Conservation (phyloP, 2,888 invertebrate genomes). For the Noctuana brunneofusca region DNA sequence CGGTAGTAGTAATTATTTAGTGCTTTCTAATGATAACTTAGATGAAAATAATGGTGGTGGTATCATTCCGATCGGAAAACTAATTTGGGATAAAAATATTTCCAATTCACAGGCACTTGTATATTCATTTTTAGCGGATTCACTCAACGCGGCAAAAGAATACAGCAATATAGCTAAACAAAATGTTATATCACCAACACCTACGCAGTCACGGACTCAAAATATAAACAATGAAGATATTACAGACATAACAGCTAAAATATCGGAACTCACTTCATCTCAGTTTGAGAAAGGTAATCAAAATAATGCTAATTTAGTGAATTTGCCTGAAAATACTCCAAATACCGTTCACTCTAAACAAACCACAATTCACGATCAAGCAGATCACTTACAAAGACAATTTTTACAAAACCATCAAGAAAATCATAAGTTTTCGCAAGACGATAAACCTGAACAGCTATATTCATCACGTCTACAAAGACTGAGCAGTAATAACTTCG, state of each 20-base stretch:
- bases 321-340: slow-evolving; percentile 35
- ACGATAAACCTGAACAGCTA: slow-evolving; percentile 21
- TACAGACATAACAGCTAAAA: slow-evolving; percentile 59
- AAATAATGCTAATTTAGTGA: slow-evolving; percentile 43
- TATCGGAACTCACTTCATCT: slow-evolving; percentile 69
- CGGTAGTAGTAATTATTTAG: slow-evolving; percentile 73
- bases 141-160: slow-evolving; percentile 71
- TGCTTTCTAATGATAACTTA: slow-evolving; percentile 59
- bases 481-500: slow-evolving; percentile 17
- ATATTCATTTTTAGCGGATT: slow-evolving; percentile 73
- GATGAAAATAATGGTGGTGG: slow-evolving; percentile 47
- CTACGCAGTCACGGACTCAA: slow-evolving; percentile 54
- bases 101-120: slow-evolving; percentile 79
- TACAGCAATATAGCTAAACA: slow-evolving; percentile 67
- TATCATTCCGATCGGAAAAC: slow-evolving; percentile 68
- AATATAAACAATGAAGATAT: slow-evolving; percentile 61
- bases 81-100: slow-evolving; percentile 65
- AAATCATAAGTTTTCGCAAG: slow-evolving; percentile 23
- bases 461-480: slow-evolving; percentile 29
- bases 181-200: slow-evolving; percentile 51
- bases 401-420: slow-evolving; percentile 40
- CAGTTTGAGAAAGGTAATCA: slow-evolving; percentile 55
- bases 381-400: slow-evolving; percentile 30
- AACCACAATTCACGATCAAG: too few species aligned
- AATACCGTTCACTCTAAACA: slow-evolving; percentile 1